These are phyloP conservation scores for Acronicta aceris DNA, from an alignment of 2,888 invertebrate genomes.

Conservation along the genomic window DNA sequence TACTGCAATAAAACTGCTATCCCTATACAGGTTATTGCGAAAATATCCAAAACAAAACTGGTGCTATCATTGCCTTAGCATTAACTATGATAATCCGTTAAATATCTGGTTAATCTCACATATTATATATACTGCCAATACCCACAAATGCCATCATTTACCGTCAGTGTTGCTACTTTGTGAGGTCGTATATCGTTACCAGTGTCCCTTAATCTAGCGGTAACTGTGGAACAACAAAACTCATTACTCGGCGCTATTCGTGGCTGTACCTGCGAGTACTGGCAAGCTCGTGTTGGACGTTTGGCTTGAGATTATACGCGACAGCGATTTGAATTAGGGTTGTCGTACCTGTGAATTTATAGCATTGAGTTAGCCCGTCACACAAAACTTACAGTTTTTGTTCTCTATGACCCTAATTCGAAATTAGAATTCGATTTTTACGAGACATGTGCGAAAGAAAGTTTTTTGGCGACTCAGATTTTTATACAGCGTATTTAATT, in stretches of 20 bases:
- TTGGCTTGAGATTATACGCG: constrained; percentile 49
- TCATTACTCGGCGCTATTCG: constrained; percentile 83
- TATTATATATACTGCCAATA: constrained; percentile 32
- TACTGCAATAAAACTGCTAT: too few relatives aligned
- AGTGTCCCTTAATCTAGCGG: constrained; percentile 80
- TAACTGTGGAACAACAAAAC: constrained; percentile 86
- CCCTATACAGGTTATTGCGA: not conserved
- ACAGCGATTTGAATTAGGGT: constrained; percentile 27
- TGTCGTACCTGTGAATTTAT: not conserved
- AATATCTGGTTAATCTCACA: constrained; percentile 20
- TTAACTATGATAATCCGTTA: constrained; percentile 26
- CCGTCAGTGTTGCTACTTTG: constrained; percentile 57
- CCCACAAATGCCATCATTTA: constrained; percentile 55
- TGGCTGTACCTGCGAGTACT: constrained; percentile 80
- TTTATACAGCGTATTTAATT: too few relatives aligned
- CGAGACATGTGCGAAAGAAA: too few relatives aligned
- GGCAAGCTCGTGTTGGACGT: constrained; percentile 67
- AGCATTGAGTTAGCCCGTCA: not conserved
- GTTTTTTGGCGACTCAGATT: too few relatives aligned
- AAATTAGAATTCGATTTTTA: too few relatives aligned
- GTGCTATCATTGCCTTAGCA: constrained; percentile 25
- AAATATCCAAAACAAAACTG: constrained; percentile 20
- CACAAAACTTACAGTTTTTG: too few relatives aligned
- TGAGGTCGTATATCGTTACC: constrained; percentile 67
- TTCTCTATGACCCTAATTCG: too few relatives aligned